phyloP scores from a whole-genome alignment of 23 tunicate species.

The Clavelina lepadiformis region DNA sequence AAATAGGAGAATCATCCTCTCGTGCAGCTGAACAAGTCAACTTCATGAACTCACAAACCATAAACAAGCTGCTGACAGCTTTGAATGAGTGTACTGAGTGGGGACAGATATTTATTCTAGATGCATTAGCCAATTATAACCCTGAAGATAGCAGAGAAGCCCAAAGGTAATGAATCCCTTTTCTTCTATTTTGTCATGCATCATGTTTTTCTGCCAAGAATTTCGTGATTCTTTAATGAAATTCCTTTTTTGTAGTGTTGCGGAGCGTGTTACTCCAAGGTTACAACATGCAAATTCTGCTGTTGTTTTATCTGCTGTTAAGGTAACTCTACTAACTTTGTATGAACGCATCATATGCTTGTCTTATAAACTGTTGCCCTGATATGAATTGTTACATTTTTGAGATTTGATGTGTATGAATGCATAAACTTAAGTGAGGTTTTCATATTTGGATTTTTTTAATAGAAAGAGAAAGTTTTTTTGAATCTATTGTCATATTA shows the following conservation, averaged over 20 bases:
- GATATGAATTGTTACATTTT: no score
- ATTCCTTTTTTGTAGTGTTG: conserved; percentile 37
- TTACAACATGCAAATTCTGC: conserved; percentile 95
- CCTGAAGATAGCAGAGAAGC: conserved; percentile 90
- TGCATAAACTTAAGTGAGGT: no score
- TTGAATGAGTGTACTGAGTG: conserved; percentile 98
- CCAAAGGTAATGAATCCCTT: conserved; percentile 30
- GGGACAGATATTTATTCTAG: conserved; percentile 97
- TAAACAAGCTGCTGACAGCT: conserved; percentile 93
- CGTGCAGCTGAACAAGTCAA: conserved; percentile 83
- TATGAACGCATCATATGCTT: no score
- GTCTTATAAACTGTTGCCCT: no score
- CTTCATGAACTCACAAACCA: conserved; percentile 85
- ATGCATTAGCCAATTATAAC: conserved; percentile 78
- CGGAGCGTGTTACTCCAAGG: conserved; percentile 95
- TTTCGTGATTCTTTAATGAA: not conserved
- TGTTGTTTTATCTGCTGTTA: conserved; percentile 92
- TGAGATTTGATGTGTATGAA: no score
- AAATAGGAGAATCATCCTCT: conserved; percentile 82
- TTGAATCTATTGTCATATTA: no score
- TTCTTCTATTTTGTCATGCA: not conserved
- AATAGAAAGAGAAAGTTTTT: no score
- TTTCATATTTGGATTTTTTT: no score
- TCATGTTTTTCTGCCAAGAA: not conserved
- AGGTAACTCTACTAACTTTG: no score